These are phyloP conservation scores for Nyctibius bracteatus DNA, from an alignment of 2,113 vertebrate genomes.

Conservation along the genomic window DNA sequence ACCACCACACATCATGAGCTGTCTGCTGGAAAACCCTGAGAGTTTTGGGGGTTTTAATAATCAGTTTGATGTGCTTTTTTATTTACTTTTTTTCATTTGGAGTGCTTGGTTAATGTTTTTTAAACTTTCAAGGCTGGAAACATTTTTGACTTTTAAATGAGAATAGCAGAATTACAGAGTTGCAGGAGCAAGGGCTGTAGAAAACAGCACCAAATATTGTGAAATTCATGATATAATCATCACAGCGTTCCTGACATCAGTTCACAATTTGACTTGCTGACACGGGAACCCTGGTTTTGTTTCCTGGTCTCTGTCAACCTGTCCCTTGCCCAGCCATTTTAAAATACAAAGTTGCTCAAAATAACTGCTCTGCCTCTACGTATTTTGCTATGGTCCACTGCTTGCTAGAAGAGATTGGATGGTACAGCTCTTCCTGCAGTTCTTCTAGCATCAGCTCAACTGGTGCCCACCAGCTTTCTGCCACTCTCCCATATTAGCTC, in stretches of 20 bases:
- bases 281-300: not conserved
- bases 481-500: not conserved
- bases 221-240: not conserved
- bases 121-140: not conserved
- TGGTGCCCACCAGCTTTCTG: not conserved
- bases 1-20: not conserved
- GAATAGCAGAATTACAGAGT: not conserved
- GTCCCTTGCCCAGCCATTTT: not conserved
- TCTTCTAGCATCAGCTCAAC: not conserved
- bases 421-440: not conserved
- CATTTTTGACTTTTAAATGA: not conserved
- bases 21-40: not conserved
- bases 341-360: not conserved
- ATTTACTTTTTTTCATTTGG: not conserved
- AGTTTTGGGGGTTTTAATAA: not conserved
- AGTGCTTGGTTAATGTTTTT: not conserved
- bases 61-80: not conserved
- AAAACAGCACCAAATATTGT: not conserved
- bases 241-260: rapidly evolving
- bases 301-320: not conserved
- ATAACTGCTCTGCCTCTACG: not conserved
- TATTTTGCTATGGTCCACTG: not conserved
- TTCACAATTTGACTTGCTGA: slow-evolving; percentile 3
- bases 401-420: not conserved
- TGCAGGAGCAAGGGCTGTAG: not conserved